Conservation (phyloP, 2,888 invertebrate species). For the Trissolcus brochymenae region DNA sequence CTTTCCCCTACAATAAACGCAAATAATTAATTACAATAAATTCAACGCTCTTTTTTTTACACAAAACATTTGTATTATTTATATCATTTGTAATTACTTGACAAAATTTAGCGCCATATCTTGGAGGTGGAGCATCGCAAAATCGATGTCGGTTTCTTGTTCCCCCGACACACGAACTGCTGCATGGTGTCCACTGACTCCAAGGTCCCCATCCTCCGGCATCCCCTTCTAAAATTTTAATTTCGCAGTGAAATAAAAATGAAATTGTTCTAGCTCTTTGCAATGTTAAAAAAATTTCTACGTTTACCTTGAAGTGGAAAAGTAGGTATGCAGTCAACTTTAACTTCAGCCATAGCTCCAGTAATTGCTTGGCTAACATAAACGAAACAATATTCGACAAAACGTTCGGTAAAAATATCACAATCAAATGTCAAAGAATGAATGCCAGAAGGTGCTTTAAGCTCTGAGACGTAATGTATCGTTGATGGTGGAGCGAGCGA, state of each 20-base stretch:
- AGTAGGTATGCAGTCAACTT: constrained; percentile 90
- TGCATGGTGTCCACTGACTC: constrained; percentile 92
- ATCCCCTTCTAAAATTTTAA: constrained; percentile 53
- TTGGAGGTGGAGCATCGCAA: constrained; percentile 91
- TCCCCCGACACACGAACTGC: constrained; percentile 86
- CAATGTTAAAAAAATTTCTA: constrained; percentile 58
- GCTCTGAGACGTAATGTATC: constrained; percentile 82
- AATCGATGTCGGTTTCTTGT: constrained; percentile 89
- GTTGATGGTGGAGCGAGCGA: constrained; percentile 82
- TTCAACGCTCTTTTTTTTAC: background rate
- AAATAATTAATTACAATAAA: background rate
- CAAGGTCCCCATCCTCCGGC: constrained; percentile 87
- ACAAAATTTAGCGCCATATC: constrained; percentile 92
- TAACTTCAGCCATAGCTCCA: constrained; percentile 89
- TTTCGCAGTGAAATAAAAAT: background rate
- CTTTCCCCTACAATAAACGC: constrained; percentile 79
- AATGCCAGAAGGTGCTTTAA: constrained; percentile 82
- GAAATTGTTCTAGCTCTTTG: background rate
- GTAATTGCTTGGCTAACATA: constrained; percentile 91
- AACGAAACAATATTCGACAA: constrained; percentile 91
- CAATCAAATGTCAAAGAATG: constrained; percentile 88
- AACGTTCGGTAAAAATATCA: constrained; percentile 88
- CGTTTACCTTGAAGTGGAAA: constrained; percentile 87
- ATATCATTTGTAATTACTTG: constrained; percentile 79
- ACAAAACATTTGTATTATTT: background rate